Evolutionary conservation across 2,797 vertebrate genomes (phyloP).

Genomic region (Semotilus atromaculatus): DNA sequence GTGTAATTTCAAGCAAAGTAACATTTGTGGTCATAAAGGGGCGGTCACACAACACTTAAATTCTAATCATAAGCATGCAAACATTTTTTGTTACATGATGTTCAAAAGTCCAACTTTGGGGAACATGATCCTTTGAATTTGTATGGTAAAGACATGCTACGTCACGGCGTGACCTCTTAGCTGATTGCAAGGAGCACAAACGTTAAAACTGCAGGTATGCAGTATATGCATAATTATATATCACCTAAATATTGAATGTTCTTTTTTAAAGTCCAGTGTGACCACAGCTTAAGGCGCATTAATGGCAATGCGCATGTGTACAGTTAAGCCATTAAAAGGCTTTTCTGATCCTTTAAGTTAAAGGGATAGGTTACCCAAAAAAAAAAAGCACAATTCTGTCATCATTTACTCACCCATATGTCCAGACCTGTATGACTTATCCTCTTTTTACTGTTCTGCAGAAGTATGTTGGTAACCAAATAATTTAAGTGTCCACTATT

Average conservation of each 20-base stretch:
- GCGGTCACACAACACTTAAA: neutral
- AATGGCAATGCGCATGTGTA: neutral
- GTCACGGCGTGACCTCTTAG: neutral
- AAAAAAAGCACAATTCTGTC: neutral
- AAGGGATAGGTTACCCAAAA: neutral
- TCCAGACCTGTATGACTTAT: neutral
- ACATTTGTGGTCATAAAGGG: conserved; percentile 22
- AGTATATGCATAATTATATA: neutral
- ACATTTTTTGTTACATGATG: neutral
- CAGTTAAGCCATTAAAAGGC: neutral
- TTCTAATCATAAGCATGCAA: neutral
- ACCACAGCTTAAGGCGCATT: conserved; percentile 8
- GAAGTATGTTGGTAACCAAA: neutral
- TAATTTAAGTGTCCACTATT: neutral
- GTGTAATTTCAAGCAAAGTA: conserved; percentile 15
- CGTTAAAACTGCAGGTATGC: neutral
- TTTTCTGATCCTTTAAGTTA: neutral
- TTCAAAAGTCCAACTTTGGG: neutral
- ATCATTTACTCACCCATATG: neutral
- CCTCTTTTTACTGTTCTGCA: neutral
- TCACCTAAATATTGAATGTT: neutral
- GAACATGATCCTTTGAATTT: neutral
- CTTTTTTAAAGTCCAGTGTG: neutral
- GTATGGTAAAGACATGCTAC: neutral
- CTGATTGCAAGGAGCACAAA: neutral